Evolutionary conservation across 2,797 vertebrate species (phyloP).

Genomic region (Sebastes nivosus): DNA sequence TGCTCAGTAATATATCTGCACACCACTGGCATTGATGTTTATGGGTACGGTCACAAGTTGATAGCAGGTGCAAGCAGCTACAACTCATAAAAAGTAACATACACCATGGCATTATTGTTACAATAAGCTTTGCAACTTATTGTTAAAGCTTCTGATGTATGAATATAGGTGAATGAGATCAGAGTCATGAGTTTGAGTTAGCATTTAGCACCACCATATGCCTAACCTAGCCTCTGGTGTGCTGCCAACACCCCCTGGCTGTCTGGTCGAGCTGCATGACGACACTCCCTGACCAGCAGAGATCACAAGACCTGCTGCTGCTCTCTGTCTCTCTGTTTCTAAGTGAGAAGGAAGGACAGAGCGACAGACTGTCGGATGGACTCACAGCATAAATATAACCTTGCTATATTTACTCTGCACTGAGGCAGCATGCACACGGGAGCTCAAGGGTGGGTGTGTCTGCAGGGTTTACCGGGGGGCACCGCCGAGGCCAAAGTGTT

Average conservation of each 20-base stretch:
- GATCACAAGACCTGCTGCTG: constrained; percentile 63
- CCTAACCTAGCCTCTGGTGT: constrained; percentile 21
- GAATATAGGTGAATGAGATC: constrained; percentile 41
- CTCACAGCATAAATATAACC: constrained; percentile 77
- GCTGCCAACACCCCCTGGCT: constrained; percentile 16
- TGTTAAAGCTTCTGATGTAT: constrained; percentile 7
- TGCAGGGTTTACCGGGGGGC: background rate
- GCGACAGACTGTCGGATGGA: constrained; percentile 67
- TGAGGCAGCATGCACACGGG: constrained; percentile 58
- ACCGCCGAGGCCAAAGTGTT: background rate
- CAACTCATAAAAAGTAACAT: constrained; percentile 32
- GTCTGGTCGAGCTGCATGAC: constrained; percentile 42
- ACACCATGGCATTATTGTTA: background rate
- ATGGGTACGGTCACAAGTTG: constrained; percentile 53
- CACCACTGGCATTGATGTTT: constrained; percentile 49
- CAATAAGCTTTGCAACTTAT: constrained; percentile 10
- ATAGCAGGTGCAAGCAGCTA: constrained; percentile 58
- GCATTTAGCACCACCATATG: constrained; percentile 46
- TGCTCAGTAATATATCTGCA: constrained; percentile 56
- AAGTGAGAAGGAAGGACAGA: constrained; percentile 48
- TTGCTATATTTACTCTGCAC: constrained; percentile 74
- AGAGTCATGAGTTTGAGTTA: constrained; percentile 18
- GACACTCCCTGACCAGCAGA: constrained; percentile 43
- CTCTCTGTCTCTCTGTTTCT: constrained; percentile 42
- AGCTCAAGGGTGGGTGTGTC: constrained; percentile 60